These are phyloP conservation scores for Hydropsyche tenuis DNA, from an alignment of 1,140 invertebrate species.

Conservation along the genomic window DNA sequence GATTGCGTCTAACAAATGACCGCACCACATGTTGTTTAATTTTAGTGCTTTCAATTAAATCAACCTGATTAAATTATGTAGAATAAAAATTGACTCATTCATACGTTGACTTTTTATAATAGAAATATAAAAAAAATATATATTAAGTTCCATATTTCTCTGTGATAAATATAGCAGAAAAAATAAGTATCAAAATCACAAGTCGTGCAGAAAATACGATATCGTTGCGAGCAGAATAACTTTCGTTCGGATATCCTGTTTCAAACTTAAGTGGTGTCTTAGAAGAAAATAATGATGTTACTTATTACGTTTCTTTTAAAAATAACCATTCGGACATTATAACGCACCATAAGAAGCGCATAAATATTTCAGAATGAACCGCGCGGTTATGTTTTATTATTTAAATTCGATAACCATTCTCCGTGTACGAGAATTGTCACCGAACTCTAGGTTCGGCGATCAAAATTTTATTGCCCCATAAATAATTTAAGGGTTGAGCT, in stretches of 20 bases:
- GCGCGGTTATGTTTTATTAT: no score
- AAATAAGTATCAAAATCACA: neutral
- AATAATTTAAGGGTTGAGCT: slow-evolving; percentile 25
- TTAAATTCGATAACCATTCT: neutral
- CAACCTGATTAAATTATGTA: no score
- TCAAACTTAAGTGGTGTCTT: slow-evolving; percentile 23
- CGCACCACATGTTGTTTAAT: no score
- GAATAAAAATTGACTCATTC: no score
- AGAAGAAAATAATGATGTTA: slow-evolving; percentile 12
- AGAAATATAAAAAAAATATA: neutral
- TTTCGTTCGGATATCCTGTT: slow-evolving; percentile 6
- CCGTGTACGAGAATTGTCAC: slow-evolving; percentile 9
- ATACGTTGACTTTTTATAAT: no score
- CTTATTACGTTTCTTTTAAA: slow-evolving; percentile 6
- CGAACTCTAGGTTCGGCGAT: slow-evolving; percentile 11
- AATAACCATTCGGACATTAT: no score
- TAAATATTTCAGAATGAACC: no score
- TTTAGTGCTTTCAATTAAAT: no score
- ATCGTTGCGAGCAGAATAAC: slow-evolving; percentile 2
- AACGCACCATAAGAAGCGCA: no score
- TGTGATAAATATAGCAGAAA: slow-evolving; percentile 1
- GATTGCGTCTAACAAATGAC: no score
- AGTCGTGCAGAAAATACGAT: slow-evolving; percentile 4
- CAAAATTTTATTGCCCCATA: slow-evolving; percentile 24
- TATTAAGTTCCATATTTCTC: neutral